Base-by-base conservation (phyloP, 2,888 invertebrate genomes). In the Eremobia ochroleuca region DNA sequence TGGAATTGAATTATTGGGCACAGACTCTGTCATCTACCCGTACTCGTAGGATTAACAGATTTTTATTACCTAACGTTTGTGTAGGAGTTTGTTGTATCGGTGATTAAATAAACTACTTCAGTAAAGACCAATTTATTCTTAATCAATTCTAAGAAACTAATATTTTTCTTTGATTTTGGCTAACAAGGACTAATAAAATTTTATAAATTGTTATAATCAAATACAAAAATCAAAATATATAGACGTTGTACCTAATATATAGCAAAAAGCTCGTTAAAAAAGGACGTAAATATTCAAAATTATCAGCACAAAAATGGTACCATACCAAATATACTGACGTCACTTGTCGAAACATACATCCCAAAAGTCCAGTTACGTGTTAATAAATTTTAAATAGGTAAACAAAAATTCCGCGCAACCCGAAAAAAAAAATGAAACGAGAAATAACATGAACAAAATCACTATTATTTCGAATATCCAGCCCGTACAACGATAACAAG, bases 291-390 rank as follows among this genome's bases (percentile, higher is more conserved):
- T 65, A 49, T 46, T 46, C 40, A 31, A 49, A 43, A 61, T 49
- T 6, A 52, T 37, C 4, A 58, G 5, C 67, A 68, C 25, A 28
- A 43, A 75, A 84, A 64, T 18, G 1, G 15, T 28, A 13, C 5
- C 31, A n/a, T 46, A 72, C 34, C n/a, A 61, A 34, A 81, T 52
- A 4, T 61, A 82, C 37, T 61, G 62, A 82, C 69, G 72, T 67
- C 78, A 85, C 77, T 43, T 43, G 18, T 71, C 28, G 3, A 85
- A 73, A 73, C 21, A 59, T 73, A 34, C 25, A 49, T 49, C 46
- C 66, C 46, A 37, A 86, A 73, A 67, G 69, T 75, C 52, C 83
- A 72, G 65, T 75, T 55, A 82, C 49, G 37, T 72, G n/a, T 77
- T 62, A 52, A 73, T 78, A 59, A 21, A 86, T 69, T 62, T 73